Conservation (phyloP, 2,797 vertebrate species). For the Anguilla obscura region DNA sequence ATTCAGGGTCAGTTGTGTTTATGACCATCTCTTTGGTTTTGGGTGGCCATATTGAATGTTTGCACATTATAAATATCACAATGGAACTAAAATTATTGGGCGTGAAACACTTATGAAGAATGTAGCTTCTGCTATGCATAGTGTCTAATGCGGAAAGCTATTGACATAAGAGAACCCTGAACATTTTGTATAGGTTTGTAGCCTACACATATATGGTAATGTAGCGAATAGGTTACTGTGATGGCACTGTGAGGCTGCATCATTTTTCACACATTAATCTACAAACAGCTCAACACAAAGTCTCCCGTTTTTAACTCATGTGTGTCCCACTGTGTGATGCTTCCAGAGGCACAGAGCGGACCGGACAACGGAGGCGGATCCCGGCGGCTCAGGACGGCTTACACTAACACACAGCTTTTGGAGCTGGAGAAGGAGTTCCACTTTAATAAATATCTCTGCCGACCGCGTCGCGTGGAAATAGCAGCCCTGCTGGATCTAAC, state of each 20-base stretch:
- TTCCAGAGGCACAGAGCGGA: constrained; percentile 73
- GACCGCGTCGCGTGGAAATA: constrained; percentile 82
- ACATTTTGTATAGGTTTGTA: background rate
- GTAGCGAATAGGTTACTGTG: background rate
- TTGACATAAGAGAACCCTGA: constrained; percentile 2
- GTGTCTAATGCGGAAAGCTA: constrained; percentile 14
- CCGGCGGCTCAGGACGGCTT: constrained; percentile 80
- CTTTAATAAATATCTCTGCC: constrained; percentile 86
- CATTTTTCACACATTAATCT: background rate
- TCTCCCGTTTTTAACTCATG: background rate
- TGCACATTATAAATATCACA: constrained; percentile 55
- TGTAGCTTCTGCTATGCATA: background rate
- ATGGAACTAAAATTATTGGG: constrained; percentile 49
- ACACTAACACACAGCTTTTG: constrained; percentile 85
- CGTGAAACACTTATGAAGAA: constrained; percentile 37
- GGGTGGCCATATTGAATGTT: constrained; percentile 72
- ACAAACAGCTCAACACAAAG: background rate
- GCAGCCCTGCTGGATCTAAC: constrained; percentile 83
- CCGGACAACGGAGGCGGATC: constrained; percentile 69
- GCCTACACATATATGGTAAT: background rate
- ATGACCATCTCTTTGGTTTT: constrained; percentile 28
- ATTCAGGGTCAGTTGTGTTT: background rate
- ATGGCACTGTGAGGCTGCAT: background rate
- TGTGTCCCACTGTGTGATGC: constrained; percentile 3
- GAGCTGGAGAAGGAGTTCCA: constrained; percentile 90